Conservation (phyloP, 2,888 invertebrate species). For the Brachyptera putata region DNA sequence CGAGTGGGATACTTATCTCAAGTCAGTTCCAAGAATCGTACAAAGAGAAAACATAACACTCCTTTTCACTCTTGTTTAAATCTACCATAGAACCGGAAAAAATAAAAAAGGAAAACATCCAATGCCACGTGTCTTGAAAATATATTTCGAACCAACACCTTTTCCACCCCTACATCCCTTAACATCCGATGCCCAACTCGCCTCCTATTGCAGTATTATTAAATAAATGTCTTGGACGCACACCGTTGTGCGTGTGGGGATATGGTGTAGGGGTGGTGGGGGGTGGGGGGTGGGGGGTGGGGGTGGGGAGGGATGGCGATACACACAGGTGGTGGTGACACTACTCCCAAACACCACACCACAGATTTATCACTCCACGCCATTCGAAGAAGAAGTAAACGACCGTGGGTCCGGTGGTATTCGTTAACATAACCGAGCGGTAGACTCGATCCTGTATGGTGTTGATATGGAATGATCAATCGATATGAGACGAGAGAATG, state of each 20-base stretch:
- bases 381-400: neutral
- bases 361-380: neutral
- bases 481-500: too few species aligned
- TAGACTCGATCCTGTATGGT: constrained; percentile 10
- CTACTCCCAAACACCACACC: constrained; percentile 14
- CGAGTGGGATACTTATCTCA: too few species aligned
- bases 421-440: neutral
- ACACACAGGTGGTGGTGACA: constrained; percentile 22
- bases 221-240: too few species aligned
- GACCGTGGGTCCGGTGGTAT: constrained; percentile 8
- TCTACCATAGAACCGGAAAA: too few species aligned
- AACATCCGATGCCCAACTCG: neutral
- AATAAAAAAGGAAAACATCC: too few species aligned
- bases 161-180: neutral
- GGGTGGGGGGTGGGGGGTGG: neutral
- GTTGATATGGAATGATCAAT: neutral
- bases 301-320: constrained; percentile 3
- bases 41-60: too few species aligned
- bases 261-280: neutral
- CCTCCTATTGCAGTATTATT: neutral
- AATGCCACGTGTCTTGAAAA: too few species aligned
- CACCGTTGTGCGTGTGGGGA: neutral
- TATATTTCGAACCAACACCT: too few species aligned
- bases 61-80: too few species aligned
- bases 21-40: too few species aligned